phyloP scores from a whole-genome alignment of 1,140 invertebrate species.

The honey bee (Apis mellifera) region DNA sequence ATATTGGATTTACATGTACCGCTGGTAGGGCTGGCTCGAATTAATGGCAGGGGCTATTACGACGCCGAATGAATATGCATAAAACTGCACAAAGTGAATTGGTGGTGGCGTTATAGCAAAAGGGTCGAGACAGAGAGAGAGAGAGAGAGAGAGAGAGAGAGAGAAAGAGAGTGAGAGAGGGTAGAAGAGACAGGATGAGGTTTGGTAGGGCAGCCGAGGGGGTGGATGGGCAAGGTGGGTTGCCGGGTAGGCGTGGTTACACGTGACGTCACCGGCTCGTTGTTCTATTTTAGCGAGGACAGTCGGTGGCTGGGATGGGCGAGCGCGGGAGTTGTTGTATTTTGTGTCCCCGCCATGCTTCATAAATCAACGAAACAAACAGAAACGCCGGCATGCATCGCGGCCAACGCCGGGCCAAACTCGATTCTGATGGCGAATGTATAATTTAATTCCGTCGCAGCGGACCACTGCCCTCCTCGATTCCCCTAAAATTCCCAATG shows the following conservation, averaged over 20 bases:
- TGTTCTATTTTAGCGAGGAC: constrained; percentile 73
- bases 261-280: constrained; percentile 73
- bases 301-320: constrained; percentile 53
- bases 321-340: constrained; percentile 70
- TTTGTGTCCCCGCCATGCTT: constrained; percentile 77
- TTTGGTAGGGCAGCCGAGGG: neutral
- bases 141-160: neutral
- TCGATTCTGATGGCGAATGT: constrained; percentile 72
- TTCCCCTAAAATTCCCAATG: constrained; percentile 27
- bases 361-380: constrained; percentile 80
- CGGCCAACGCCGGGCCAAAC: constrained; percentile 62
- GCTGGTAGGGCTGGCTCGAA: constrained; percentile 52
- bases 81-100: constrained; percentile 75
- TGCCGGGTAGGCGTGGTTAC: constrained; percentile 72
- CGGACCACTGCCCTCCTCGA: constrained; percentile 1
- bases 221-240: constrained; percentile 38
- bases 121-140: constrained; percentile 11
- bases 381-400: constrained; percentile 74
- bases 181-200: neutral
- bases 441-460: constrained; percentile 67
- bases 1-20: constrained; percentile 71
- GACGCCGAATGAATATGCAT: constrained; percentile 74
- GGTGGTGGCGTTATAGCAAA: constrained; percentile 62
- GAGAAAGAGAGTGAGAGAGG: neutral
- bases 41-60: constrained; percentile 72